These are phyloP conservation scores for Trachymyrmex septentrionalis DNA, from an alignment of 1,140 invertebrate species.

Conservation along the genomic window DNA sequence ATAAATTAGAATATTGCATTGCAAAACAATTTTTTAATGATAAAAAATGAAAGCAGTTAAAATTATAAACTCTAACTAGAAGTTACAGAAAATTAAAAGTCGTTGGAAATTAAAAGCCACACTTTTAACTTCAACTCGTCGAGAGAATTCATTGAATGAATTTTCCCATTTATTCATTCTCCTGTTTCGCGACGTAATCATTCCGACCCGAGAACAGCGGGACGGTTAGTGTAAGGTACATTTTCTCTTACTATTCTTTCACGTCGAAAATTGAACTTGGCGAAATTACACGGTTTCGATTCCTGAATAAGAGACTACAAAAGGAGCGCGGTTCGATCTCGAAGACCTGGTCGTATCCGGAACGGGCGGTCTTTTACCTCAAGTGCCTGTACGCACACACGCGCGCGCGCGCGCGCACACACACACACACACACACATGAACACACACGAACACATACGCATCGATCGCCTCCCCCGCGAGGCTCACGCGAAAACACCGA, in stretches of 20 bases:
- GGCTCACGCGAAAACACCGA: slow-evolving; percentile 58
- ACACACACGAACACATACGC: not conserved
- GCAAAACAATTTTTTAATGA: not conserved
- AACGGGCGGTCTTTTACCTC: slow-evolving; percentile 50
- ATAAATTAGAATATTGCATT: not conserved
- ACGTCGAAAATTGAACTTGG: slow-evolving; percentile 41
- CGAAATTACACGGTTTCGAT: slow-evolving; percentile 52
- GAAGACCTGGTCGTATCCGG: slow-evolving; percentile 66
- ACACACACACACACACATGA: not conserved
- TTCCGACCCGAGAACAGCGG: not conserved
- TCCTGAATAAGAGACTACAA: slow-evolving; percentile 55
- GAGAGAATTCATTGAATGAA: not conserved
- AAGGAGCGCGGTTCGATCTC: slow-evolving; percentile 55
- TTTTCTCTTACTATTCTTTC: slow-evolving; percentile 2
- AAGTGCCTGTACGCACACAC: slow-evolving; percentile 17
- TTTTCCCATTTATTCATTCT: not conserved
- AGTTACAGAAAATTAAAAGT: not conserved
- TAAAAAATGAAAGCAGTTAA: not conserved
- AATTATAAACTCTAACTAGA: not conserved
- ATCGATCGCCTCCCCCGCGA: slow-evolving; percentile 45
- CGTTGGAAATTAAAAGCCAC: not conserved
- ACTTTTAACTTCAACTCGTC: not conserved
- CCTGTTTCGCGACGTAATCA: not conserved
- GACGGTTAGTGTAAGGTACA: not conserved
- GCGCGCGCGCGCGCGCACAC: no score